These are phyloP conservation scores for Cecidostiba fungosa DNA, from an alignment of 2,888 invertebrate species.

Conservation along the genomic window DNA sequence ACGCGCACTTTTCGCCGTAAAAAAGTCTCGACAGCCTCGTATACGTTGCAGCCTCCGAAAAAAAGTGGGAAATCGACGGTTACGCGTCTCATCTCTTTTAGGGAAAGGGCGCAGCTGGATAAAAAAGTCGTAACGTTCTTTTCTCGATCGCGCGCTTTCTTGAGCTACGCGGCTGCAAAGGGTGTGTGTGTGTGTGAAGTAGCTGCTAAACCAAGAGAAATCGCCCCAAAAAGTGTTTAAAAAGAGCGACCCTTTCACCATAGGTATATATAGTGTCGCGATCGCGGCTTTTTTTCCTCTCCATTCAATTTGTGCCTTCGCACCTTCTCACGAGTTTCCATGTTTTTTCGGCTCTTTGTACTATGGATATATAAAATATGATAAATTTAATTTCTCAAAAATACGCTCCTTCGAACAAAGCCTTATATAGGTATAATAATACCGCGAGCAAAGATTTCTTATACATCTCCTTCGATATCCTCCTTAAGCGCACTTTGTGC, in stretches of 20 bases:
- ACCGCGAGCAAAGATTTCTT: not conserved
- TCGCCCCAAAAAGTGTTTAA: constrained; percentile 60
- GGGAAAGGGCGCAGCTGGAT: constrained; percentile 67
- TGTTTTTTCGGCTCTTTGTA: constrained; percentile 24
- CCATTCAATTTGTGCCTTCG: constrained; percentile 34
- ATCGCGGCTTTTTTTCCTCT: constrained; percentile 23
- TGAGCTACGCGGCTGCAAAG: constrained; percentile 36
- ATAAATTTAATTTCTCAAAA: no score
- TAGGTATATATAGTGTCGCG: not conserved
- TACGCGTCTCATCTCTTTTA: constrained; percentile 64
- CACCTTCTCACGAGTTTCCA: constrained; percentile 46
- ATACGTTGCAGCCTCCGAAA: constrained; percentile 28
- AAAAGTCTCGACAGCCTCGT: constrained; percentile 5
- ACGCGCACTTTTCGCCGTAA: constrained; percentile 29
- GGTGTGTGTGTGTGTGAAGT: constrained; percentile 6
- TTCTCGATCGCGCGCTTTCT: constrained; percentile 48
- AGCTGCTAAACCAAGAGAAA: constrained; percentile 49
- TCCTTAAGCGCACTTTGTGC: constrained; percentile 29
- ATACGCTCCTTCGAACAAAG: no score
- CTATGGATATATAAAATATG: not conserved
- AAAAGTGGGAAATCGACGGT: constrained; percentile 66
- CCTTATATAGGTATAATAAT: no score
- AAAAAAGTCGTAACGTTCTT: constrained; percentile 61
- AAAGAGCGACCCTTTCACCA: constrained; percentile 37
- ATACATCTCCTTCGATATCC: not conserved